A percentile compares a stretch with the other conserved stretches of the same genome.
These are phyloP conservation scores for Peucedramus taeniatus DNA, from an alignment of 2,113 vertebrate genomes.

Conservation along the genomic window DNA sequence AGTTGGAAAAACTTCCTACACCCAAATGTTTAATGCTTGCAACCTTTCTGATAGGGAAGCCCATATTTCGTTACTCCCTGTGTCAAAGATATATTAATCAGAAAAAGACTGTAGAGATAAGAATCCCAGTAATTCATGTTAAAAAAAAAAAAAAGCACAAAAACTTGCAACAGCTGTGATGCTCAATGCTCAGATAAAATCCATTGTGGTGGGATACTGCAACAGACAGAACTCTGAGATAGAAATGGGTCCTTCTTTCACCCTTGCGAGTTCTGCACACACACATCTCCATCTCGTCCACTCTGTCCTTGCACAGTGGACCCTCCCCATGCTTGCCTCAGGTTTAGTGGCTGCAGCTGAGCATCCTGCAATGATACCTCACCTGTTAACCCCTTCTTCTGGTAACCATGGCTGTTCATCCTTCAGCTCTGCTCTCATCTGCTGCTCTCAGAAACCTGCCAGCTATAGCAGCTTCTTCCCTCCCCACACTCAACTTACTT, in stretches of 20 bases:
- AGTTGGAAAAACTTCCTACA: background rate
- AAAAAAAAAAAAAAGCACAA: background rate
- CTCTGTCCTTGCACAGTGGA: background rate
- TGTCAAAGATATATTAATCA: background rate
- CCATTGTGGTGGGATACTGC: background rate
- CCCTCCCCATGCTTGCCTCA: rapidly evolving
- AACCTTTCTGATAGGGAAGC: background rate
- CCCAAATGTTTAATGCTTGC: background rate
- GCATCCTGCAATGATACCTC: background rate
- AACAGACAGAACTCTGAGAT: background rate
- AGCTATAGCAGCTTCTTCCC: background rate
- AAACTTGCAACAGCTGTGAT: background rate
- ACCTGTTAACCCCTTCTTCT: background rate
- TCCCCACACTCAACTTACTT: background rate
- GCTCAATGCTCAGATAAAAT: background rate
- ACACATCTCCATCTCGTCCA: background rate
- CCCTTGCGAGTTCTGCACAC: background rate
- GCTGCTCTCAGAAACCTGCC: background rate
- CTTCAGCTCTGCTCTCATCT: background rate
- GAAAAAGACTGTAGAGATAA: background rate
- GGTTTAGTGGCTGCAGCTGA: background rate
- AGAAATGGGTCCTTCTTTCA: background rate
- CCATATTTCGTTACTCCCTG: background rate
- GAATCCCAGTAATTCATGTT: background rate
- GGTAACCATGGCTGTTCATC: background rate